These are phyloP conservation scores for Tiaroga cobitis DNA, from an alignment of 2,797 vertebrate genomes.

Conservation along the genomic window DNA sequence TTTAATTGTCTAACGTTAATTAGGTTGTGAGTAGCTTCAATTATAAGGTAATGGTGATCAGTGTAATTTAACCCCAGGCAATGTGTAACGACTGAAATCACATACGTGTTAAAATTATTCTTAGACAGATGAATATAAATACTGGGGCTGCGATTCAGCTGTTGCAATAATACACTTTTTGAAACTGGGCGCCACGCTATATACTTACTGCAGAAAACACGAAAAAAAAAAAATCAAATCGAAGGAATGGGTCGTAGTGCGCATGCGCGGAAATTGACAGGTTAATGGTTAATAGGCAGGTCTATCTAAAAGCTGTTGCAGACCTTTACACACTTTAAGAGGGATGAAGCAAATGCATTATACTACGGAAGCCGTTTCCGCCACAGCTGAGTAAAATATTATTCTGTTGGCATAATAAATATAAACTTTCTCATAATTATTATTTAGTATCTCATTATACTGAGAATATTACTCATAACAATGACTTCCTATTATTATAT, in stretches of 20 bases:
- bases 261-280: slow-evolving; percentile 61
- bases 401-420: background rate
- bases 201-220: slow-evolving; percentile 65
- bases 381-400: background rate
- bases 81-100: background rate
- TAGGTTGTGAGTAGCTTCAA: background rate
- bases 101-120: background rate
- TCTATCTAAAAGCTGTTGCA: background rate
- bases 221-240: background rate
- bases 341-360: background rate
- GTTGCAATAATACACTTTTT: slow-evolving; percentile 73
- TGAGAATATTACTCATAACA: background rate
- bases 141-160: slow-evolving; percentile 80
- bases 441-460: background rate
- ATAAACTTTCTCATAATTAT: background rate
- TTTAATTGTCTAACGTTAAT: no score
- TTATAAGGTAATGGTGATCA: background rate
- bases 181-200: slow-evolving; percentile 80
- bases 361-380: background rate
- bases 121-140: slow-evolving; percentile 84
- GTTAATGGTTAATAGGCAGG: no score
- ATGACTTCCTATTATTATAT: background rate
- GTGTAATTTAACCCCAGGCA: background rate
- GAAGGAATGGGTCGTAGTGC: slow-evolving; percentile 75
- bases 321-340: background rate